phyloP scores from a whole-genome alignment of 2,888 invertebrate genomes.

The Syrista parreyssii region DNA sequence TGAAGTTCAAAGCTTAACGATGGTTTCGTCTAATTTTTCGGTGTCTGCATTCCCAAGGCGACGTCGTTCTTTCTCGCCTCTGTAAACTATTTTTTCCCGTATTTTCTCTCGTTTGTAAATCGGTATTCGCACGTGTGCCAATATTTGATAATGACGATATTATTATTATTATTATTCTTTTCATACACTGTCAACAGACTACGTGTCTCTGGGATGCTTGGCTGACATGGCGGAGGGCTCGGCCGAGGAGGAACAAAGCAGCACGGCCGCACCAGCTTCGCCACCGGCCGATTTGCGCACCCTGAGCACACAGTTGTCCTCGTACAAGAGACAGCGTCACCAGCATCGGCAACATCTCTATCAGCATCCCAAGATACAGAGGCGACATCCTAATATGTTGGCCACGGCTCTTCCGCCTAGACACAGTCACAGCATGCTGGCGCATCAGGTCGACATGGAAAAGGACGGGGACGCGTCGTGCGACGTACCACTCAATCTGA shows the following conservation, averaged over 20 bases:
- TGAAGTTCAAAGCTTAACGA: conserved; percentile 57
- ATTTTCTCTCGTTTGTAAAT: background rate
- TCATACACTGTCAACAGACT: conserved; percentile 67
- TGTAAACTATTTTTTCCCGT: background rate
- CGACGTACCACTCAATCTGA: conserved; percentile 64
- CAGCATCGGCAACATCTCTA: conserved; percentile 48
- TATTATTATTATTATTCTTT: no score
- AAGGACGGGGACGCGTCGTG: conserved; percentile 60
- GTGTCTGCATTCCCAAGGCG: conserved; percentile 48
- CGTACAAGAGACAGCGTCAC: conserved; percentile 33
- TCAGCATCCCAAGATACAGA: conserved; percentile 53
- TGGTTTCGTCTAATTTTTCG: conserved; percentile 52
- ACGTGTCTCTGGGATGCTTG: conserved; percentile 82
- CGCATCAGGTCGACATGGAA: conserved; percentile 61
- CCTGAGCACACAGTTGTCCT: conserved; percentile 58
- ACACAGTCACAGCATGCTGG: conserved; percentile 62
- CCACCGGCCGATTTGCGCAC: conserved; percentile 68
- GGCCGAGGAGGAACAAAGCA: conserved; percentile 71
- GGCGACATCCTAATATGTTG: conserved; percentile 59
- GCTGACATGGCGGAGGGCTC: conserved; percentile 87
- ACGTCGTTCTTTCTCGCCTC: background rate
- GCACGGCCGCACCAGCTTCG: conserved; percentile 70
- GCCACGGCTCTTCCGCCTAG: conserved; percentile 62
- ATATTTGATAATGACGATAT: background rate
- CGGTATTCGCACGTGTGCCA: background rate